phyloP scores from a whole-genome alignment of 2,888 invertebrate species.

The Agonopterix alstromeriana region DNA sequence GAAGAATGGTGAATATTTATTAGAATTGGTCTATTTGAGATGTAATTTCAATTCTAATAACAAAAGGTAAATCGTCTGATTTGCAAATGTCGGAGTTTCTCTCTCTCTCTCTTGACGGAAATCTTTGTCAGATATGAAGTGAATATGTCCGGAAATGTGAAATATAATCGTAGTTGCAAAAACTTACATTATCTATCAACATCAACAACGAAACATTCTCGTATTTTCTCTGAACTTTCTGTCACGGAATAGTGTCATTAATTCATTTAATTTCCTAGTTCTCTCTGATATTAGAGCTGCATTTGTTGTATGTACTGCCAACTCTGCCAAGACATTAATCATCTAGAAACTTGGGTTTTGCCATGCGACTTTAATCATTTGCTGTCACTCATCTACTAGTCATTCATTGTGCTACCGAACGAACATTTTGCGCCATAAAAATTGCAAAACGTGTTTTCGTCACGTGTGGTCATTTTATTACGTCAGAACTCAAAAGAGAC shows the following conservation, averaged over 20 bases:
- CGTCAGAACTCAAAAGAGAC: conserved; percentile 15
- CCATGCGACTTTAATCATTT: conserved; percentile 9
- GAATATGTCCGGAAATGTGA: no score
- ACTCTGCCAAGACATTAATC: background rate
- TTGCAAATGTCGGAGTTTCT: no score
- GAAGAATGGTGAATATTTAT: no score
- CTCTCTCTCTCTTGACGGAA: background rate
- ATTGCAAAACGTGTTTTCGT: conserved; percentile 8
- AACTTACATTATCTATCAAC: conserved; percentile 6
- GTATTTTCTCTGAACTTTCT: conserved; percentile 16
- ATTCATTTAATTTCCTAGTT: conserved; percentile 14
- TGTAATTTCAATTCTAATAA: no score
- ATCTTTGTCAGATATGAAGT: background rate
- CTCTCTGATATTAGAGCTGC: conserved; percentile 2
- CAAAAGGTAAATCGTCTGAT: no score
- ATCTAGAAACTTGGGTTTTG: conserved; percentile 10
- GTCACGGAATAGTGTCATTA: conserved; percentile 25
- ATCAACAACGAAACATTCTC: conserved; percentile 7
- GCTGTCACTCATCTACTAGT: background rate
- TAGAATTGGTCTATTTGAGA: no score
- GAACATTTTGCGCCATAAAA: conserved; percentile 6
- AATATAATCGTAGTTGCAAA: conserved; percentile 1
- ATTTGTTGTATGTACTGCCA: background rate
- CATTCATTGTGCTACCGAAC: background rate
- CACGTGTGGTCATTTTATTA: conserved; percentile 10